Evolutionary conservation across 2,888 invertebrate species (phyloP).

Genomic region (Rhaphigaster nebulosa): DNA sequence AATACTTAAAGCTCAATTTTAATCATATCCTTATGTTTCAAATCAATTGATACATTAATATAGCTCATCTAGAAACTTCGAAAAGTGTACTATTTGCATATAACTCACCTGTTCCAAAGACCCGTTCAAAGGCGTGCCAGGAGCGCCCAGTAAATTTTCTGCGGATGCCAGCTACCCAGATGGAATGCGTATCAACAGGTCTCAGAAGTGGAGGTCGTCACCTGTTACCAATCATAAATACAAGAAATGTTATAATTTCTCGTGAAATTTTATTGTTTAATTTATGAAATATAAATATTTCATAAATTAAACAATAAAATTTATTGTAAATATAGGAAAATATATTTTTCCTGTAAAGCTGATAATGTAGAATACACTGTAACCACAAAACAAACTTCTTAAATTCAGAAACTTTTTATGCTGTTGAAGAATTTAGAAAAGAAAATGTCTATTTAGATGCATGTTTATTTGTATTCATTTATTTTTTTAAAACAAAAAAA

Average conservation of each 20-base stretch:
- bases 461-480: no score
- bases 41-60: neutral
- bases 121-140: neutral
- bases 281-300: neutral
- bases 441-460: no score
- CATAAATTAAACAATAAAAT: no score
- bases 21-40: no score
- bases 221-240: neutral
- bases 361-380: no score
- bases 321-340: no score
- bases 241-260: neutral
- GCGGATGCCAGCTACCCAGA: neutral
- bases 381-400: no score
- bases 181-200: constrained; percentile 22
- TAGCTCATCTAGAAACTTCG: neutral
- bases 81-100: neutral
- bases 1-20: no score
- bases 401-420: no score
- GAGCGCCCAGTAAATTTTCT: neutral
- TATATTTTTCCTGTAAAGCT: no score
- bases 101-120: neutral
- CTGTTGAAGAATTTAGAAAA: no score
- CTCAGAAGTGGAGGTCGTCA: neutral
- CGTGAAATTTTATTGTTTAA: neutral
- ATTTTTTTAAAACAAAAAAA: no score